Evolutionary conservation across 2,888 invertebrate species (phyloP).

Genomic region (Parnassius apollo): DNA sequence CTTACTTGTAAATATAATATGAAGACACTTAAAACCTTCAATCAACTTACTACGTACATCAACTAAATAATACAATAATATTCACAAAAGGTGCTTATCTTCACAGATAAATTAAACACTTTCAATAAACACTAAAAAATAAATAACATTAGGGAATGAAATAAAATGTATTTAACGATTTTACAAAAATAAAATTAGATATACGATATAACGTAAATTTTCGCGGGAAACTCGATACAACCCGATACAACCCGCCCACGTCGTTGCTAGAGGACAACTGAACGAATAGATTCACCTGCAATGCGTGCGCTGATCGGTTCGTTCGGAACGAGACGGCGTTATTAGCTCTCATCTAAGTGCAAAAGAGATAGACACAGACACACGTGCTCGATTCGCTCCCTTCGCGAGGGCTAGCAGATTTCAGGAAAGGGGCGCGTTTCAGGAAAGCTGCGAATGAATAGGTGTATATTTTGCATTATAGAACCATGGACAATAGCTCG

Average conservation of each 20-base stretch:
- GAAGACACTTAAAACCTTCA: background rate
- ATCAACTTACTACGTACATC: constrained; percentile 31
- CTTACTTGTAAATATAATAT: constrained; percentile 25
- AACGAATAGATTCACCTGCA: constrained; percentile 69
- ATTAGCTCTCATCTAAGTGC: constrained; percentile 29
- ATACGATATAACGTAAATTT: constrained; percentile 59
- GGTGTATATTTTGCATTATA: constrained; percentile 68
- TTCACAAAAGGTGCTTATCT: constrained; percentile 2
- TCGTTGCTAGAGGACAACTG: constrained; percentile 60
- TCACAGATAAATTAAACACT: constrained; percentile 19
- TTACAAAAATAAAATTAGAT: background rate
- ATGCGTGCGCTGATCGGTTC: constrained; percentile 74
- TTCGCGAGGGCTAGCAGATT: constrained; percentile 62
- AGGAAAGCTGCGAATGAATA: constrained; percentile 70
- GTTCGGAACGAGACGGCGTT: constrained; percentile 45
- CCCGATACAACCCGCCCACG: constrained; percentile 56
- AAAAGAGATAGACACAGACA: constrained; percentile 50
- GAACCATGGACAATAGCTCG: constrained; percentile 56
- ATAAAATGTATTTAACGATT: background rate
- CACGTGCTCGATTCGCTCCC: constrained; percentile 67
- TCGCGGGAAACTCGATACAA: constrained; percentile 64
- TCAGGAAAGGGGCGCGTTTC: constrained; percentile 70
- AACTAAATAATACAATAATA: constrained; percentile 31
- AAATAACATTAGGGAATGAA: constrained; percentile 5
- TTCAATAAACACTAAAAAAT: background rate